phyloP scores from a whole-genome alignment of 92 coral and sea anemone species.

The Nematostella vectensis region DNA sequence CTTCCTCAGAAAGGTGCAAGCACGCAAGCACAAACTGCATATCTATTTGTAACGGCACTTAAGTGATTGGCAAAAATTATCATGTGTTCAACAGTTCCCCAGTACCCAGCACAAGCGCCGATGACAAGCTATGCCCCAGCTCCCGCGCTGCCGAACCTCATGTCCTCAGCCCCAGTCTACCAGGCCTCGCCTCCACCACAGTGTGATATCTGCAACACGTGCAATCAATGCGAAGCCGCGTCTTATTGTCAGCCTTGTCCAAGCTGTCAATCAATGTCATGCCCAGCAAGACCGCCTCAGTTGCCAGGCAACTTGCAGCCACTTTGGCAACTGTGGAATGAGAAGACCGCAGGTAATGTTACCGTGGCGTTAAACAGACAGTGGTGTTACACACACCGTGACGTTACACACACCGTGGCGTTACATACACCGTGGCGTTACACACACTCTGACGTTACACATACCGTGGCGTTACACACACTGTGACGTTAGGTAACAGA shows the following conservation, averaged over 20 bases:
- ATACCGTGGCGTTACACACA: too few species aligned
- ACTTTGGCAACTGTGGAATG: constrained; percentile 74
- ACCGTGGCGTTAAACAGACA: too few species aligned
- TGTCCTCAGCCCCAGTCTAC: constrained; percentile 23
- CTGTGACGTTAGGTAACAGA: too few species aligned
- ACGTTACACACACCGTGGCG: too few species aligned
- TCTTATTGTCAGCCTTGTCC: constrained; percentile 55
- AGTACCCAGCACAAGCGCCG: too few species aligned
- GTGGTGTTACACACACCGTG: background rate
- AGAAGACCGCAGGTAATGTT: constrained; percentile 68
- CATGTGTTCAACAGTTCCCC: too few species aligned
- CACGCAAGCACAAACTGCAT: too few species aligned
- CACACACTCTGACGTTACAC: too few species aligned
- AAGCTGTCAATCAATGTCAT: constrained; percentile 53
- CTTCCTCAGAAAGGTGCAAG: too few species aligned
- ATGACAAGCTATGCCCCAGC: constrained; percentile 26
- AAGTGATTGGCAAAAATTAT: too few species aligned
- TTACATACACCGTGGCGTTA: too few species aligned
- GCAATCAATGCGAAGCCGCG: constrained; percentile 49
- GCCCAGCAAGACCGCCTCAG: constrained; percentile 31
- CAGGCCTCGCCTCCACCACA: constrained; percentile 17
- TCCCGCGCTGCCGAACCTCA: constrained; percentile 40
- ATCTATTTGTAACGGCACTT: too few species aligned
- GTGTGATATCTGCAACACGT: constrained; percentile 62
- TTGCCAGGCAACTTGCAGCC: constrained; percentile 41